Evolutionary conservation across 2,797 vertebrate species (phyloP), one percentile per base, ranked within the genome.

Genomic region (Enteromius viviparus): DNA sequence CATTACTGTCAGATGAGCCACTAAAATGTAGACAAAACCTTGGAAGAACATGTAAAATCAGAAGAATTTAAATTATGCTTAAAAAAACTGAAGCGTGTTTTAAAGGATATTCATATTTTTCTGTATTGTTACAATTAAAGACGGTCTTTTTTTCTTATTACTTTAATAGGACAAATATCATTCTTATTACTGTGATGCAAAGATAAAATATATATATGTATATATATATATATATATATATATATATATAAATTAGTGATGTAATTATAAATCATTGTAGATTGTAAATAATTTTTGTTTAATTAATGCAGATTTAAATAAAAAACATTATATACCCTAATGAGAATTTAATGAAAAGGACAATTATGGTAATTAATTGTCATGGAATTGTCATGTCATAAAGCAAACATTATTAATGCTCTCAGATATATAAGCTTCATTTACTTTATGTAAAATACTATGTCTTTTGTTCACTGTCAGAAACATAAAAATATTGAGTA

Each of bases 1-100:
- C 53, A 26, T 58, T 58, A 76, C 21, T 55, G 49, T 75, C 29
- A 23, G 72, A 12, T 76, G 40, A 76, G 42, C 34, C 53, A 53
- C 49, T 74, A 74, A 55, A 74, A 40, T 42, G 2, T 2, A 8
- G 19, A 74, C 23, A 42, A 71, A 71, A 47, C n/a, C 23, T 29
- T 49, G 8, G 8, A 49, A 49, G 42, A 29, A 70, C 42, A 34
- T 53, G 29, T 53, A 9, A n/a, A 75, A 37, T 23, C 19, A n/a
- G 17, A 34, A 45, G 6, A 45, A 71, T 19, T 17, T 17, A 70
- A 12, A 47, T 32, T 21, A 21, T 32, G 70, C 45, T 71, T 6
- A 21, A 51, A 51, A 72, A 53, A 53, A 74, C 42, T 32, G 0
- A 72, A 34, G 26, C n/a, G 7, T 47, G 14, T 17, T 71, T 71